Conservation (phyloP, 2,113 vertebrate genomes). For the Pomatorhinus ruficollis region DNA sequence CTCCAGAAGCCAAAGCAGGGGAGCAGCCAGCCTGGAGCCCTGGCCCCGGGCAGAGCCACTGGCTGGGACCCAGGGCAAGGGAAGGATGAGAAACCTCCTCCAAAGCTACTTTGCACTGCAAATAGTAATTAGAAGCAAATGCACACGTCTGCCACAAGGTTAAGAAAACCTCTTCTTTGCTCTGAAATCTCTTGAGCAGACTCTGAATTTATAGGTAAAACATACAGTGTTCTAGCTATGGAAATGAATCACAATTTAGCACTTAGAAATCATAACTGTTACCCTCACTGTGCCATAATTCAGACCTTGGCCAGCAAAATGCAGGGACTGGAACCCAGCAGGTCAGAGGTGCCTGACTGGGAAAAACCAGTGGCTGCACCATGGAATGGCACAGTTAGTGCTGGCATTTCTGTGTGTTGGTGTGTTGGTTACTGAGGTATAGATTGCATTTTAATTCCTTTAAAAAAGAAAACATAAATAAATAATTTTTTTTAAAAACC, state of each 20-base stretch:
- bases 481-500: background rate
- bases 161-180: background rate
- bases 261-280: background rate
- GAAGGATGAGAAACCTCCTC: background rate
- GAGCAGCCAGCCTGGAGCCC: background rate
- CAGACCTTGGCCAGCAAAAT: background rate
- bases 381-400: background rate
- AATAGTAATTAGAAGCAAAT: background rate
- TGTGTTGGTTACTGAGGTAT: background rate
- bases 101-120: background rate
- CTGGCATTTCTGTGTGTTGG: background rate
- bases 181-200: background rate
- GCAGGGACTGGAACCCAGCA: background rate
- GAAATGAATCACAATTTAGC: background rate
- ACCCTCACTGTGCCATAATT: background rate
- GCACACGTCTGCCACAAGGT: background rate
- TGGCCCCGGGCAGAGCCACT: fast-evolving
- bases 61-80: background rate
- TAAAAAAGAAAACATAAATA: background rate
- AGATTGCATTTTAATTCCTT: background rate
- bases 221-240: background rate
- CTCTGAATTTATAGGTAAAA: background rate
- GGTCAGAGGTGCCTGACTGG: background rate
- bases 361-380: background rate
- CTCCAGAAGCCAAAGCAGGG: background rate